A percentile compares a stretch with the other conserved stretches of the same genome.
These are phyloP conservation scores for Crambe crambe DNA, from an alignment of 37 sponge, comb jelly and placozoan species.

Conservation along the genomic window DNA sequence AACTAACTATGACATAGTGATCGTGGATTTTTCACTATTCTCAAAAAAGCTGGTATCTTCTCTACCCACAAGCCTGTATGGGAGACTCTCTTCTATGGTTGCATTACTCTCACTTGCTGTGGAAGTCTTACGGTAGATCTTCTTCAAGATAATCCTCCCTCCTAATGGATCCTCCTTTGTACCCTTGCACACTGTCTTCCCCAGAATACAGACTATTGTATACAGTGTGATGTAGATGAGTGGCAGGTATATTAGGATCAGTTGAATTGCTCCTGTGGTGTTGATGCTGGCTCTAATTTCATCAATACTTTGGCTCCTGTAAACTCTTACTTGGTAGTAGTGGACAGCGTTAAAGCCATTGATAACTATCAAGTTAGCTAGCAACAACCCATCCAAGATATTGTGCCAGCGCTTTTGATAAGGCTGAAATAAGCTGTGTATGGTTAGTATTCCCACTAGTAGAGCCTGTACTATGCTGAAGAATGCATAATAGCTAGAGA, in stretches of 20 bases:
- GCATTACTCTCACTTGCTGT: neutral
- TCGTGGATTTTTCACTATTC: no score
- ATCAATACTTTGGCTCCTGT: no score
- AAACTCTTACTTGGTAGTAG: neutral
- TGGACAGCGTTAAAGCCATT: conserved; percentile 9
- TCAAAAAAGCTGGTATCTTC: neutral
- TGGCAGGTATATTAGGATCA: conserved; percentile 40
- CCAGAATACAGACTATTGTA: neutral
- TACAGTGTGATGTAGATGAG: conserved; percentile 14
- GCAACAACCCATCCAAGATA: conserved; percentile 34
- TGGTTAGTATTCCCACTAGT: conserved; percentile 6
- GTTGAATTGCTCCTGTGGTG: conserved; percentile 24
- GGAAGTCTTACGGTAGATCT: neutral
- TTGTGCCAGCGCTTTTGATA: conserved; percentile 39
- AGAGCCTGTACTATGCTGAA: neutral
- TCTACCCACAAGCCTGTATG: neutral
- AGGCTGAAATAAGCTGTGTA: conserved; percentile 34
- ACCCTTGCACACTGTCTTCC: neutral
- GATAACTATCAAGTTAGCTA: conserved; percentile 13
- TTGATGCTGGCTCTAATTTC: no score
- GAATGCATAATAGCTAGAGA: neutral
- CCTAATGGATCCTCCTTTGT: neutral
- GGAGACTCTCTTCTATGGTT: neutral
- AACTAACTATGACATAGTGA: no score
- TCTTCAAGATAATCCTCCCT: neutral